Conservation (phyloP, 2,113 vertebrate species). For the Bostrychus sinensis region DNA sequence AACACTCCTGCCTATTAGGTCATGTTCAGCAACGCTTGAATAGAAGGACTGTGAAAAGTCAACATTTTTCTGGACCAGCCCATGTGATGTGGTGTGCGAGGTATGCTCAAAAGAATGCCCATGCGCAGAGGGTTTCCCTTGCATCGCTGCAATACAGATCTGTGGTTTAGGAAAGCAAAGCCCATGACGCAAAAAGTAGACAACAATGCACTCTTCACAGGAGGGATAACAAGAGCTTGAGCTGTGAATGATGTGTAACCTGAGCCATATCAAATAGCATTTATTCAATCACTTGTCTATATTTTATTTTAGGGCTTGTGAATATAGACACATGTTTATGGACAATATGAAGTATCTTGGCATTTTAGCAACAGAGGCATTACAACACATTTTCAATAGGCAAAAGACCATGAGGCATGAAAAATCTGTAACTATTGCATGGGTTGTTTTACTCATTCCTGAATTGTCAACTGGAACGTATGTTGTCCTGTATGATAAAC, state of each 20-base stretch:
- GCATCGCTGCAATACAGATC: constrained; percentile 30
- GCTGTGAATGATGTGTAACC: constrained; percentile 26
- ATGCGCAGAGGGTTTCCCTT: constrained; percentile 66
- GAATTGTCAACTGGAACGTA: too few species aligned
- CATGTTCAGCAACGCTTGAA: constrained; percentile 55
- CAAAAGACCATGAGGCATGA: too few species aligned
- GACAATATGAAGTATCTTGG: too few species aligned
- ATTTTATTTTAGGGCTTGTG: too few species aligned
- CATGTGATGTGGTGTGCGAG: constrained; percentile 65
- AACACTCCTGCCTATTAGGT: constrained; percentile 51
- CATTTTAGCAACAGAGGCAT: too few species aligned
- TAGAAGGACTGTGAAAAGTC: constrained; percentile 68
- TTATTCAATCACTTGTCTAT: too few species aligned
- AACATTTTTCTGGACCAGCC: constrained; percentile 62
- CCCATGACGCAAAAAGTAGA: constrained; percentile 59
- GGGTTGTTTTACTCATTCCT: too few species aligned
- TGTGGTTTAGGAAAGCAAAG: constrained; percentile 60
- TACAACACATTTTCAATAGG: too few species aligned
- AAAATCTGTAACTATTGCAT: too few species aligned
- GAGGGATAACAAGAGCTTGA: constrained; percentile 48
- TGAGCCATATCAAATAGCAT: too few species aligned
- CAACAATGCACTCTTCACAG: constrained; percentile 44
- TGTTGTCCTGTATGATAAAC: too few species aligned
- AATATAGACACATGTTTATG: too few species aligned
- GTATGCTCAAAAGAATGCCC: constrained; percentile 68